These are phyloP conservation scores for Capromys pilorides DNA, from an alignment of 2,797 vertebrate species.

Conservation along the genomic window DNA sequence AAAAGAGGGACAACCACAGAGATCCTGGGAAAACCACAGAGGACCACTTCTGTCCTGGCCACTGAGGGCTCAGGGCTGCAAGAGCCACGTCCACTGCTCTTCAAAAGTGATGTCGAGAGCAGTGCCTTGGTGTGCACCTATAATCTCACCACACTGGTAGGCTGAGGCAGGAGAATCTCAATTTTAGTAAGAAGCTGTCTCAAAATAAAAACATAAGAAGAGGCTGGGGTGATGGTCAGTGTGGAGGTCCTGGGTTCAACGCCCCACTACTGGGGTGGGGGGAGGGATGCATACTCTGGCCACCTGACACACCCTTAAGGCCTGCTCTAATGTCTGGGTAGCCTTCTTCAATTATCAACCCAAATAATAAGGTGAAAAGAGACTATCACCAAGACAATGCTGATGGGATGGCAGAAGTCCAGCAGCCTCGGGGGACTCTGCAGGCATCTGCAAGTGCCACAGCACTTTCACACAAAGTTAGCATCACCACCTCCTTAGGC, in stretches of 20 bases:
- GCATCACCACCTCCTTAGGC: background rate
- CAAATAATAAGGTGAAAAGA: background rate
- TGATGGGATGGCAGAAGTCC: background rate
- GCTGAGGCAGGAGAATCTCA: background rate
- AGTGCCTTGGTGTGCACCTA: background rate
- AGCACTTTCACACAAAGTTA: conserved; percentile 11
- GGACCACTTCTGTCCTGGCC: background rate
- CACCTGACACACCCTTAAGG: background rate
- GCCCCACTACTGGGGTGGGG: background rate
- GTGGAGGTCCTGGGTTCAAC: background rate
- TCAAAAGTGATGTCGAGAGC: background rate
- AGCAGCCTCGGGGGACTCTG: background rate
- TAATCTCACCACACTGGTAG: background rate
- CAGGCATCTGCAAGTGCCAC: background rate
- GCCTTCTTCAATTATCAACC: background rate
- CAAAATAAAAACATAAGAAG: background rate
- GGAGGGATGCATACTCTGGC: background rate
- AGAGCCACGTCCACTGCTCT: background rate
- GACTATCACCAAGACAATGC: background rate
- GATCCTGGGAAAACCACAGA: background rate
- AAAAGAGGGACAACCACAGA: background rate
- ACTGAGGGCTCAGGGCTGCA: background rate
- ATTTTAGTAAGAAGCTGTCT: background rate
- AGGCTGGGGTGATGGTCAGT: background rate
- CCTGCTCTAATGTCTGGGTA: background rate